Percentiles rank a stretch among this genome's conserved stretches.
phyloP scores from a whole-genome alignment of 1,140 invertebrate species.

The Euborellia annulipes region DNA sequence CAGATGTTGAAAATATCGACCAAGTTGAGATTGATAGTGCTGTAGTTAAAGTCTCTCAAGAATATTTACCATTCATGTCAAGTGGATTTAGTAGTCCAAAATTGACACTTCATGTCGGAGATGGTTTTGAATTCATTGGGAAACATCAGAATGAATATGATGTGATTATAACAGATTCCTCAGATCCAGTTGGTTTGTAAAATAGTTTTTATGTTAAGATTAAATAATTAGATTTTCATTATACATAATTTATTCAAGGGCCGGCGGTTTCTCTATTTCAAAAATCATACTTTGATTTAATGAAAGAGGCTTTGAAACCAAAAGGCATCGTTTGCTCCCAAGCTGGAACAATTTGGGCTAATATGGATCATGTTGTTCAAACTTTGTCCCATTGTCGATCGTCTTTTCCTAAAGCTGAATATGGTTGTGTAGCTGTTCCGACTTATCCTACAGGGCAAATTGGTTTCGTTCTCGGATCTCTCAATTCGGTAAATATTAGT shows the following conservation, averaged over 20 bases:
- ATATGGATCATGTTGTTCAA: conserved; percentile 56
- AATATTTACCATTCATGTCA: conserved; percentile 83
- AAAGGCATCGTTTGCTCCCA: conserved; percentile 86
- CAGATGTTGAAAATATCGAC: conserved; percentile 65
- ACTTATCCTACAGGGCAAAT: conserved; percentile 95
- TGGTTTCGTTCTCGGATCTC: conserved; percentile 74
- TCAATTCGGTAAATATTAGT: conserved; percentile 34
- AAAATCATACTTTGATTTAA: conserved; percentile 73
- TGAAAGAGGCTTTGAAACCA: conserved; percentile 66
- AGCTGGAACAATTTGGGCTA: conserved; percentile 84
- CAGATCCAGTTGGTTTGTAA: conserved; percentile 71
- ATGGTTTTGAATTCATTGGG: conserved; percentile 91
- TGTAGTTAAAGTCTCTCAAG: conserved; percentile 84
- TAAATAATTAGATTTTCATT: neutral
- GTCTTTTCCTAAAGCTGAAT: conserved; percentile 56
- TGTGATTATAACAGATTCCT: conserved; percentile 96
- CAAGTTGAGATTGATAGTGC: conserved; percentile 90
- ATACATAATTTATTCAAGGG: conserved; percentile 24
- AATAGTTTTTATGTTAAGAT: neutral
- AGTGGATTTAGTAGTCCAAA: conserved; percentile 71
- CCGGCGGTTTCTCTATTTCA: conserved; percentile 49
- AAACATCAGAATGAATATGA: conserved; percentile 77
- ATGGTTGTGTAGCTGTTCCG: conserved; percentile 71
- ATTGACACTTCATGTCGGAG: conserved; percentile 68
- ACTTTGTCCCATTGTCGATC: conserved; percentile 56